Conservation (phyloP, 2,888 invertebrate species). For the Horisme vitalbata region DNA sequence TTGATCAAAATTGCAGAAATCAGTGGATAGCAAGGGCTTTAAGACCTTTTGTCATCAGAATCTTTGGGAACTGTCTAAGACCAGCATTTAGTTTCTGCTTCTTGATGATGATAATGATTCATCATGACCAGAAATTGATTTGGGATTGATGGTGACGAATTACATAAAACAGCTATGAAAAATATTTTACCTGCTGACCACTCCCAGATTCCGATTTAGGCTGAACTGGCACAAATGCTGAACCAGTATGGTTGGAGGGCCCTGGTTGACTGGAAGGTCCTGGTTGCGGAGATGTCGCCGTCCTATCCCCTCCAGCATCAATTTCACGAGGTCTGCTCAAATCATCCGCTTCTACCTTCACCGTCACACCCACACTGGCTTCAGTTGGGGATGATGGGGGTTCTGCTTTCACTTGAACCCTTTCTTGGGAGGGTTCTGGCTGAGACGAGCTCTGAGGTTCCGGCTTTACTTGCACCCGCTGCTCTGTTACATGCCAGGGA, state of each 20-base stretch:
- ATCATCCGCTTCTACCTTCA: slow-evolving; percentile 51
- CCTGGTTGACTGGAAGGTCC: too few relatives aligned
- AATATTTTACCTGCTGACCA: slow-evolving; percentile 42
- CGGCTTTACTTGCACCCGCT: slow-evolving; percentile 36
- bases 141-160: too few relatives aligned
- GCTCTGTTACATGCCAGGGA: slow-evolving; percentile 1
- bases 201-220: slow-evolving; percentile 33
- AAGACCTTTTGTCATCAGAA: too few relatives aligned
- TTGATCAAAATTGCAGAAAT: too few relatives aligned
- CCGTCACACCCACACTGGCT: slow-evolving; percentile 41
- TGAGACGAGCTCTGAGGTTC: slow-evolving; percentile 43
- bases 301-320: slow-evolving; percentile 53
- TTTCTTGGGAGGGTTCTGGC: slow-evolving; percentile 37
- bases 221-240: slow-evolving; percentile 41
- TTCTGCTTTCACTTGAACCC: slow-evolving; percentile 51
- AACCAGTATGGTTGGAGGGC: too few relatives aligned
- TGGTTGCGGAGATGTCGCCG: slow-evolving; percentile 61
- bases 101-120: too few relatives aligned
- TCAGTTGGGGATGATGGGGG: slow-evolving; percentile 36
- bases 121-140: too few relatives aligned
- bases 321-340: slow-evolving; percentile 42
- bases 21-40: too few relatives aligned
- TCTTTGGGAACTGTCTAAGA: too few relatives aligned
- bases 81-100: too few relatives aligned
- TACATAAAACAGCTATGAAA: background rate